Evolutionary conservation across 2,113 vertebrate genomes (phyloP).

Genomic region (Sander vitreus): DNA sequence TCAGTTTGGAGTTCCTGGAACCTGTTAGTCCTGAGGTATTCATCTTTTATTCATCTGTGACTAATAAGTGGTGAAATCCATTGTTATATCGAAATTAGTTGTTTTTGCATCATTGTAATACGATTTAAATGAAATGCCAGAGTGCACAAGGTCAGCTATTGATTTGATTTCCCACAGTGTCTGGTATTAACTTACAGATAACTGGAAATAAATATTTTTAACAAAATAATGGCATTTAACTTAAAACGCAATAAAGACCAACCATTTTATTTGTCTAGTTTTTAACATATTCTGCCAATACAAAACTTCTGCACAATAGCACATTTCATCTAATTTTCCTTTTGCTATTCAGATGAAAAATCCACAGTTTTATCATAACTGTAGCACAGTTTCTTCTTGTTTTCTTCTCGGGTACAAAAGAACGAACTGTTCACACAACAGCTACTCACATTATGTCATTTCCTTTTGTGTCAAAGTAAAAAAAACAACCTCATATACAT

Average conservation of each 20-base stretch:
- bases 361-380: not conserved
- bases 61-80: not conserved
- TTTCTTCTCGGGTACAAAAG: not conserved
- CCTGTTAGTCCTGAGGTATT: slow-evolving; percentile 86
- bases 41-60: not conserved
- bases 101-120: not conserved
- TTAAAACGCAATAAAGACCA: not conserved
- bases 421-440: not conserved
- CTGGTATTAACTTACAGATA: not conserved
- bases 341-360: not conserved
- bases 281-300: not conserved
- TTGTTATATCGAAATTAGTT: not conserved
- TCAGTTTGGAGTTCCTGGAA: slow-evolving; percentile 92
- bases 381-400: not conserved
- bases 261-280: not conserved
- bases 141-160: not conserved
- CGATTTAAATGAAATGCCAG: not conserved
- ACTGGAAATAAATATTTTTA: not conserved
- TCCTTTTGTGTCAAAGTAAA: not conserved
- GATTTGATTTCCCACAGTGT: not conserved
- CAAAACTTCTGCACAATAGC: not conserved
- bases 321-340: not conserved
- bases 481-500: not conserved
- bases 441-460: too few species aligned
- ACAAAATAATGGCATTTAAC: not conserved